phyloP scores from a whole-genome alignment of 2,888 invertebrate species.

The Acleris holmiana region DNA sequence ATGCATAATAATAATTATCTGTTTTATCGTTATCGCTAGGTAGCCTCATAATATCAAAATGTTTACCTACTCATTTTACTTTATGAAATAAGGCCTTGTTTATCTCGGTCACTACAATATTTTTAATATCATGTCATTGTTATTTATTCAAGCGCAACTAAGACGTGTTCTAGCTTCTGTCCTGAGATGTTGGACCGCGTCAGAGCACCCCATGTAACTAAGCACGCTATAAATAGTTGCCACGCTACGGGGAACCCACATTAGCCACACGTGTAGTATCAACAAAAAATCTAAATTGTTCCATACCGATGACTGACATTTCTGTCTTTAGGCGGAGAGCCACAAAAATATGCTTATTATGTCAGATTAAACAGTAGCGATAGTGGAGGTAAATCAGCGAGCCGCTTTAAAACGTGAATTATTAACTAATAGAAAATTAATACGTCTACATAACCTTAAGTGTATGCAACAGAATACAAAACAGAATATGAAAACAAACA shows the following conservation, averaged over 20 bases:
- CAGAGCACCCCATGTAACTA: constrained; percentile 26
- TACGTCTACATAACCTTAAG: no score
- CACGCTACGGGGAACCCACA: constrained; percentile 47
- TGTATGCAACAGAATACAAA: no score
- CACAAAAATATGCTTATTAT: constrained; percentile 22
- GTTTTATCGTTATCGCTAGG: constrained; percentile 16
- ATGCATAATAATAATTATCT: no score
- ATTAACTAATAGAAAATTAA: no score
- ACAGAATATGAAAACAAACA: no score
- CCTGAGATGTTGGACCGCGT: constrained; percentile 4
- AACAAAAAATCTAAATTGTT: constrained; percentile 44
- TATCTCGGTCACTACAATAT: constrained; percentile 1
- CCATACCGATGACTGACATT: constrained; percentile 45
- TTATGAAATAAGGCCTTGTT: constrained; percentile 6
- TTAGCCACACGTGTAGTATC: constrained; percentile 47
- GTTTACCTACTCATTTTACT: constrained; percentile 2
- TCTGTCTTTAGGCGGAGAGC: constrained; percentile 42
- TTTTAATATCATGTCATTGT: constrained; percentile 9
- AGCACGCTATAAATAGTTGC: constrained; percentile 52
- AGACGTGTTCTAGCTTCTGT: neutral
- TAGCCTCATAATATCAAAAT: constrained; percentile 2
- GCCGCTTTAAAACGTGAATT: neutral
- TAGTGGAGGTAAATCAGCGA: neutral
- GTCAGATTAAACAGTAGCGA: constrained; percentile 4
- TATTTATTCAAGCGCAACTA: constrained; percentile 7